phyloP scores from a whole-genome alignment of 2,797 vertebrate genomes.

The Periparus ater region DNA sequence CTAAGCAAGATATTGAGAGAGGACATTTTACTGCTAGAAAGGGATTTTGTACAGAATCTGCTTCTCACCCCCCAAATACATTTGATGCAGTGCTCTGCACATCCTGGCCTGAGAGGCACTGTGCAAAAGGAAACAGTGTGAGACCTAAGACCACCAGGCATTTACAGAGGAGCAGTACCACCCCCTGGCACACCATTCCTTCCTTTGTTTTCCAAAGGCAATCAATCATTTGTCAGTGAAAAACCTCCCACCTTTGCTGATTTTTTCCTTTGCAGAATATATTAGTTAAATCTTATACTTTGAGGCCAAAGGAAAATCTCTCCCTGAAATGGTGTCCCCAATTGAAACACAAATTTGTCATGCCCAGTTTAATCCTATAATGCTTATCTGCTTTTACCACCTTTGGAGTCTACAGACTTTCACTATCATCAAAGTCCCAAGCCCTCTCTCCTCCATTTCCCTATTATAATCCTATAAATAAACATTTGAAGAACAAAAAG shows the following conservation, averaged over 20 bases:
- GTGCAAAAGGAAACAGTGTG: background rate
- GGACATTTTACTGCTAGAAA: background rate
- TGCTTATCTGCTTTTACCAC: slow-evolving; percentile 50
- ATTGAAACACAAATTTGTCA: slow-evolving; percentile 17
- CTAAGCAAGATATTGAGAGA: background rate
- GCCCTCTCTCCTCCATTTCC: background rate
- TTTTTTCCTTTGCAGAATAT: background rate
- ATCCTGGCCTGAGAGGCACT: background rate
- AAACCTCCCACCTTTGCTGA: background rate
- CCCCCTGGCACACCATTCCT: background rate
- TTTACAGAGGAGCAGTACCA: background rate
- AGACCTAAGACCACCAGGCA: background rate
- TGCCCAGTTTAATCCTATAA: slow-evolving; percentile 56
- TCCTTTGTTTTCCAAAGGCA: slow-evolving; percentile 3
- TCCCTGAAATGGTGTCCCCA: slow-evolving; percentile 15
- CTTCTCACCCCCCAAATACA: background rate
- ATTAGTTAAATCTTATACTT: background rate
- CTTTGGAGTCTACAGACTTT: slow-evolving; percentile 39
- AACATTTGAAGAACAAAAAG: slow-evolving; percentile 59
- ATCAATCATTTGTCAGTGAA: background rate
- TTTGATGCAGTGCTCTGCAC: background rate
- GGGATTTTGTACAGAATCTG: background rate
- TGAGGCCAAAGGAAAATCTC: slow-evolving; percentile 4
- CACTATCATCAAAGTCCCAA: slow-evolving; percentile 59
- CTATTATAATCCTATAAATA: slow-evolving; percentile 50